Evolutionary conservation across 2,797 vertebrate species (phyloP), one percentile per base, ranked within the genome.

Genomic region (Pseudomugil gertrudae): DNA sequence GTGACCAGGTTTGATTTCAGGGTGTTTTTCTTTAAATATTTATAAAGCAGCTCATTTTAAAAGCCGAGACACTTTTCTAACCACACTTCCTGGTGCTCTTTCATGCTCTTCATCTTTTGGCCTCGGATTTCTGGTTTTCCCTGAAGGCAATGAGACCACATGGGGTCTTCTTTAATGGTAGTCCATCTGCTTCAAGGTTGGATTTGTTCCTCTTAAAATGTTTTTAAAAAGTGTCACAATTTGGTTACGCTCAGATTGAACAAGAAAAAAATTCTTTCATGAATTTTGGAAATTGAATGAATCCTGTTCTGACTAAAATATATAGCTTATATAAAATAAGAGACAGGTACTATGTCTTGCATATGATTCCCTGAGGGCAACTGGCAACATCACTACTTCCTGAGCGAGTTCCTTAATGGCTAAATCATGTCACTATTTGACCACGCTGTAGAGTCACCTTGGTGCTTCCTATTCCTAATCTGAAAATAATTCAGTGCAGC

Each of bases 371-470:
- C 73, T 59, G 40, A 73, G 56, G 65, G 62, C 15, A 58, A 67
- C 66, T 50, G 47, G 68, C 64, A 69, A 21, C 45, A 53, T 14
- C 54, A 61, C 36, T 51, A 30, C 62, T 61, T 53, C 52, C 83
- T 27, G 65, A 66, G 57, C 29, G 52, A 24, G 19, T 79, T 71
- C 59, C 71, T 61, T 66, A 86, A 79, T 3, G 69, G 74, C 57
- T 72, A 72, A 76, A 62, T 80, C 73, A 80, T 80, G 74, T 80
- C 79, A 57, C 59, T 61, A 35, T 58, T 74, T 64, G 6, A 68
- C 67, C 68, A 61, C 74, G 54, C 67, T 59, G 55, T 15, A 2
- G 1, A 23, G n/a, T 51, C 29, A 36, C 21, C 40, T 15, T 13
- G 40, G 40, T 43, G 29, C 57, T 48, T 57, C 15, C 3, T 32